Conservation (phyloP, 2,797 vertebrate species). For the Helicolenus hilgendorfi region DNA sequence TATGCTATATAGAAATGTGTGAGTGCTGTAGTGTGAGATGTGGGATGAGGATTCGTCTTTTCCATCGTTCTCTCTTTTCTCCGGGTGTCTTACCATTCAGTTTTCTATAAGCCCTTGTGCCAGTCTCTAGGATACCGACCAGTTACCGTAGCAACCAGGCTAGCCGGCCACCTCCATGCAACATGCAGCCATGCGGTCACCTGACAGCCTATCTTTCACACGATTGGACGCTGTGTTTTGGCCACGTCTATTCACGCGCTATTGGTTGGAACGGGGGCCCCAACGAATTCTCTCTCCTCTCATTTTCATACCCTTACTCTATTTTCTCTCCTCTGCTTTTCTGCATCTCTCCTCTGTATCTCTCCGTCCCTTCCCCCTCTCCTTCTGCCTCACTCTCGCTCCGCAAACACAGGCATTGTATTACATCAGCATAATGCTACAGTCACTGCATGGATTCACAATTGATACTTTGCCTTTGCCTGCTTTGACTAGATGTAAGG, state of each 20-base stretch:
- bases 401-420: conserved; percentile 28
- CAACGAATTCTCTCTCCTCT: conserved; percentile 24
- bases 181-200: conserved; percentile 58
- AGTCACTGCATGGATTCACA: conserved; percentile 20
- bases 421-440: conserved; percentile 35
- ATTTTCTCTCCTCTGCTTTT: conserved; percentile 7
- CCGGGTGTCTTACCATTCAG: conserved; percentile 59
- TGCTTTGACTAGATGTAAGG: conserved; percentile 3
- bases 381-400: conserved; percentile 8
- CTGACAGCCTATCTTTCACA: conserved; percentile 49
- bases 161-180: conserved; percentile 66
- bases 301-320: conserved; percentile 38
- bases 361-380: neutral
- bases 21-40: neutral
- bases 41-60: neutral
- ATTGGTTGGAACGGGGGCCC: conserved; percentile 40
- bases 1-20: neutral
- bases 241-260: conserved; percentile 29
- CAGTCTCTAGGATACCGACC: conserved; percentile 83
- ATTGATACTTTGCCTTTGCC: neutral
- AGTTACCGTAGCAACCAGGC: conserved; percentile 83
- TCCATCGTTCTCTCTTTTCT: conserved; percentile 22
- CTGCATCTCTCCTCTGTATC: neutral
- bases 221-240: conserved; percentile 69
- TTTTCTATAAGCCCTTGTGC: conserved; percentile 70